Percentiles rank a stretch among this genome's conserved stretches.
phyloP scores from a whole-genome alignment of 2,888 invertebrate species.

The Amblyjoppa proteus region DNA sequence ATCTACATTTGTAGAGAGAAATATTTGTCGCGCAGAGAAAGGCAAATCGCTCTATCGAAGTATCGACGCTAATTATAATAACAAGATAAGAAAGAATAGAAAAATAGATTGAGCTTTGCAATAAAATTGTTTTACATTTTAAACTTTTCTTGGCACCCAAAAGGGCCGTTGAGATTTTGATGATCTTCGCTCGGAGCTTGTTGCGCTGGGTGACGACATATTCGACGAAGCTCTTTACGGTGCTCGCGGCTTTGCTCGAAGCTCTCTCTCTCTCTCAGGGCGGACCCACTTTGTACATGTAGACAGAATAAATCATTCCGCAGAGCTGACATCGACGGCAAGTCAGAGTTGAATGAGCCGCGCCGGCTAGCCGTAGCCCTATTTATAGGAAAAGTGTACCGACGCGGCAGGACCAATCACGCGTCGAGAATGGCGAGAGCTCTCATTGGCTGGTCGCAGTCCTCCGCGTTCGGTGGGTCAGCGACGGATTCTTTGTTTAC shows the following conservation, averaged over 20 bases:
- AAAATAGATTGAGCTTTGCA: background rate
- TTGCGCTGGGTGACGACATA: background rate
- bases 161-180: background rate
- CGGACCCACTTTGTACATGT: slow-evolving; percentile 28
- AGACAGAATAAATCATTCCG: background rate
- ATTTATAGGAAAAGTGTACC: background rate
- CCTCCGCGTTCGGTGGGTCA: slow-evolving; percentile 68
- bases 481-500: slow-evolving; percentile 59
- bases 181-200: background rate
- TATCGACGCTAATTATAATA: background rate
- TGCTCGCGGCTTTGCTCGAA: slow-evolving; percentile 72
- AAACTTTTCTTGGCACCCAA: background rate
- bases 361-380: no score
- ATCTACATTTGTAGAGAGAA: background rate
- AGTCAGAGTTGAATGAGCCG: no score
- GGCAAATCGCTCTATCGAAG: background rate
- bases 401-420: background rate
- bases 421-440: slow-evolving; percentile 42
- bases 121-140: background rate
- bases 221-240: slow-evolving; percentile 73
- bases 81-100: background rate
- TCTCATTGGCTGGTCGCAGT: slow-evolving; percentile 41
- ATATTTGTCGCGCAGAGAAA: background rate
- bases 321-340: no score
- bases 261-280: background rate